Evolutionary conservation across 1,140 invertebrate genomes (phyloP), one percentile per base, ranked within the genome.

Genomic region (Belonocnema kinseyi): DNA sequence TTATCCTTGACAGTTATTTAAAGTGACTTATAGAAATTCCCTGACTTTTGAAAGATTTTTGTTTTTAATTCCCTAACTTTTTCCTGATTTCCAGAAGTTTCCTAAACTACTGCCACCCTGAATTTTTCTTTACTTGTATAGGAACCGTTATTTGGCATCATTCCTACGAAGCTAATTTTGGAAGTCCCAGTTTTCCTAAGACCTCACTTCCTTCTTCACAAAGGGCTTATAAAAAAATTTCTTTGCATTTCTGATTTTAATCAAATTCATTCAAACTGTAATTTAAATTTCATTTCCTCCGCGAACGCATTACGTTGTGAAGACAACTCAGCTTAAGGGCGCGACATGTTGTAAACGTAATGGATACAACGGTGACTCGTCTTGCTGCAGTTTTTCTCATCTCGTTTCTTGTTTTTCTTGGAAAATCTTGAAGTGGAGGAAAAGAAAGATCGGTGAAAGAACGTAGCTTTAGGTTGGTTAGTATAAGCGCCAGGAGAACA

Each of bases 381-480:
- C n/a, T n/a, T 66, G 33, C 11, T 54, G 53, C 17, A 54, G 33
- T 66, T n/a, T 40, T 66, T 61, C 33, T 14, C 3, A 16, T 61
- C 58, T 61, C 33, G 19, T 6, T 61, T 61, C 58, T 61, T 61
- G 19, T 33, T 61, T 61, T 61, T 21, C 21, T 66, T 16, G 13
- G 8, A 16, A 66, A 66, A 40, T 66, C 61, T 66, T 40, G 0
- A 10, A 16, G 53, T 17, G 14, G 26, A n/a, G 61, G n/a, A 66
- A n/a, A 33, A 66, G 61, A 46, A 40, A n/a, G 26, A 46, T 66
- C 40, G 3, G 61, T 66, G 61, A 66, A 66, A 66, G 26, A 40
- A 66, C 26, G 26, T 40, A 14, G 40, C 61, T 66, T 26, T 14
- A 66, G 61, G 40, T 66, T 46, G 61, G 61, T 40, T 66, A 81